phyloP scores from a whole-genome alignment of 2,113 vertebrate species.

The Empidonax alnorum region DNA sequence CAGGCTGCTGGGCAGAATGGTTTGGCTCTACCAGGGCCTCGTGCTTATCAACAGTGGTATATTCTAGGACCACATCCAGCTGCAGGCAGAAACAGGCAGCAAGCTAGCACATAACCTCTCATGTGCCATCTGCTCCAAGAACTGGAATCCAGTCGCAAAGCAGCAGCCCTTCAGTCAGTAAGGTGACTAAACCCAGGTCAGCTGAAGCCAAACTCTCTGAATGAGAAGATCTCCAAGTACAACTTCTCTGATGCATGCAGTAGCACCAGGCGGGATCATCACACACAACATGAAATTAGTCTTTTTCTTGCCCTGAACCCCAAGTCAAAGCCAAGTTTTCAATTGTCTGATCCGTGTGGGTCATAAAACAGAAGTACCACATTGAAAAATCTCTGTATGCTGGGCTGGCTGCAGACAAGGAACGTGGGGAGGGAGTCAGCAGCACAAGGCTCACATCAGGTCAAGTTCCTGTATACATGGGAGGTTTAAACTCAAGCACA shows the following conservation, averaged over 20 bases:
- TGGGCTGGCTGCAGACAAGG: neutral
- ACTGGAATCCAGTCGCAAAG: neutral
- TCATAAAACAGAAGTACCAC: neutral
- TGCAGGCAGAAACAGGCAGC: neutral
- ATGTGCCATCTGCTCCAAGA: neutral
- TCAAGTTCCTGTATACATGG: neutral
- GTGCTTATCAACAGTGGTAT: neutral
- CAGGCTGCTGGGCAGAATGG: neutral
- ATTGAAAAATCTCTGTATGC: neutral
- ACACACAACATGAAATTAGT: neutral
- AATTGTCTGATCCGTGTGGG: neutral
- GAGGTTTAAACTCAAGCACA: neutral
- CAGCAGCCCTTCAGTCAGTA: neutral
- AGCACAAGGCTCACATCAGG: accelerated
- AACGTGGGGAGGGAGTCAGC: neutral
- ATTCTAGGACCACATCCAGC: neutral
- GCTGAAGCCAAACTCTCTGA: neutral
- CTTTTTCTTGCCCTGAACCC: neutral
- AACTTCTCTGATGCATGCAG: neutral
- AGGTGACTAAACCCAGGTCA: neutral
- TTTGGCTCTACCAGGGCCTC: neutral
- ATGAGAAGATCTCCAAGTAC: neutral
- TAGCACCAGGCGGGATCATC: neutral
- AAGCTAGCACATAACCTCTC: neutral
- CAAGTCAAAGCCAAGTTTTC: neutral